These are phyloP conservation scores for Eriocheir sinensis DNA, from an alignment of 1,140 invertebrate genomes.

Conservation along the genomic window DNA sequence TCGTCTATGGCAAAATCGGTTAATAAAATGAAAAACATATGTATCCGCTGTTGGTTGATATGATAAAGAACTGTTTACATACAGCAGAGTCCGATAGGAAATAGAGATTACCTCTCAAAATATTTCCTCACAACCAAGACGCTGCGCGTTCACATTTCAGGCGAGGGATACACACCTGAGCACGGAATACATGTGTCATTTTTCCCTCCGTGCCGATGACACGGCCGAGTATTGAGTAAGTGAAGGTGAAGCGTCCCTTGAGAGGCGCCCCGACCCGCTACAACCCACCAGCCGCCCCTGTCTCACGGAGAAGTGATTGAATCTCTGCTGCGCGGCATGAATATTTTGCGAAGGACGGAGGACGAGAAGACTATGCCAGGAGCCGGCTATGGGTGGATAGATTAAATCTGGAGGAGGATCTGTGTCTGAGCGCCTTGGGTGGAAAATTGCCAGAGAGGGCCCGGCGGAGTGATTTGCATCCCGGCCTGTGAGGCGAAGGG, in stretches of 20 bases:
- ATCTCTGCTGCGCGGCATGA: neutral
- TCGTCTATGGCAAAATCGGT: too few species aligned
- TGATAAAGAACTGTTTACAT: too few species aligned
- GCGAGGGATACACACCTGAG: too few species aligned
- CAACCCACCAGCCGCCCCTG: neutral
- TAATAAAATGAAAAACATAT: too few species aligned
- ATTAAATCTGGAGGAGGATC: constrained; percentile 3
- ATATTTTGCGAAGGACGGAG: neutral
- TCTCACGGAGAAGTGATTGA: neutral
- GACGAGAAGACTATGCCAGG: neutral
- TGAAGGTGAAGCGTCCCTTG: neutral
- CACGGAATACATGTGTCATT: too few species aligned
- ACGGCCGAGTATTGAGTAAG: neutral
- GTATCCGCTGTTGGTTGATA: too few species aligned
- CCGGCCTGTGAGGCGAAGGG: neutral
- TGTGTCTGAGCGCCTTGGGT: neutral
- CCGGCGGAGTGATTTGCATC: constrained; percentile 9
- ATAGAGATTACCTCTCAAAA: too few species aligned
- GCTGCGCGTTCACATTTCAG: too few species aligned
- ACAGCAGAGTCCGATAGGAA: too few species aligned
- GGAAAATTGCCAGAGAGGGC: neutral
- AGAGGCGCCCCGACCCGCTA: neutral
- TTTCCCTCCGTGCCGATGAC: neutral
- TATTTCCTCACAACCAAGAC: too few species aligned
- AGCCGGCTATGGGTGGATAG: neutral